Percentiles rank a stretch among this genome's conserved stretches.
phyloP scores from a whole-genome alignment of 64 coral and sea anemone species.

The Trachythela sp. region DNA sequence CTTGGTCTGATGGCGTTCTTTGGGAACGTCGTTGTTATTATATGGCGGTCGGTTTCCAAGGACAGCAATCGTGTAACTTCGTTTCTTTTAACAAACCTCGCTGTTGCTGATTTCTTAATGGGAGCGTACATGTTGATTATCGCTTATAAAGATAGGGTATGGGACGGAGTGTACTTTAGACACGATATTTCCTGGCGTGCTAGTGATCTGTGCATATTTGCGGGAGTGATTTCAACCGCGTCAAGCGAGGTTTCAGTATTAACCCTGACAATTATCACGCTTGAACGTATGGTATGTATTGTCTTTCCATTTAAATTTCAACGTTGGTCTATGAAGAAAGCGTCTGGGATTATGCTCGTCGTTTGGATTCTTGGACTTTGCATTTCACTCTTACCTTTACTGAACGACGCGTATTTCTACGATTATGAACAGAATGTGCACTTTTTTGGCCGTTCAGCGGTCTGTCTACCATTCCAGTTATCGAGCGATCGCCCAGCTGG shows the following conservation, averaged over 20 bases:
- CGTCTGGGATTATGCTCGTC: not conserved
- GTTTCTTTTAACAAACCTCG: not conserved
- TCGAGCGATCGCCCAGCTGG: not conserved
- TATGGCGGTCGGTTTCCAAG: not conserved
- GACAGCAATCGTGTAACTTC: not conserved
- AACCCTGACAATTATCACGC: not conserved
- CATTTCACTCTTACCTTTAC: not conserved
- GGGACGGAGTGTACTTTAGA: not conserved
- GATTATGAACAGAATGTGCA: not conserved
- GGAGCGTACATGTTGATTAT: conserved; percentile 5
- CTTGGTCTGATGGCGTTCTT: not conserved
- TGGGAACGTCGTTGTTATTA: not conserved
- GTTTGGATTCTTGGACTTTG: not conserved
- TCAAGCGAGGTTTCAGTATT: conserved; percentile 4
- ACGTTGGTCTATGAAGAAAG: not conserved
- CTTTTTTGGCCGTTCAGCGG: not conserved
- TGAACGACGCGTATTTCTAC: not conserved
- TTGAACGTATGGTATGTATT: not conserved
- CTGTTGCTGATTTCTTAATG: conserved; percentile 9
- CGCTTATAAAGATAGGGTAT: not conserved
- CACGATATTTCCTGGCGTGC: not conserved
- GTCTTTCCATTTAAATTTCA: not conserved
- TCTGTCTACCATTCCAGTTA: not conserved
- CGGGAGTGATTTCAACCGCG: not conserved
- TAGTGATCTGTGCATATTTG: not conserved